These are phyloP conservation scores for Sitta carolinensis DNA, from an alignment of 2,797 vertebrate genomes.

Conservation along the genomic window DNA sequence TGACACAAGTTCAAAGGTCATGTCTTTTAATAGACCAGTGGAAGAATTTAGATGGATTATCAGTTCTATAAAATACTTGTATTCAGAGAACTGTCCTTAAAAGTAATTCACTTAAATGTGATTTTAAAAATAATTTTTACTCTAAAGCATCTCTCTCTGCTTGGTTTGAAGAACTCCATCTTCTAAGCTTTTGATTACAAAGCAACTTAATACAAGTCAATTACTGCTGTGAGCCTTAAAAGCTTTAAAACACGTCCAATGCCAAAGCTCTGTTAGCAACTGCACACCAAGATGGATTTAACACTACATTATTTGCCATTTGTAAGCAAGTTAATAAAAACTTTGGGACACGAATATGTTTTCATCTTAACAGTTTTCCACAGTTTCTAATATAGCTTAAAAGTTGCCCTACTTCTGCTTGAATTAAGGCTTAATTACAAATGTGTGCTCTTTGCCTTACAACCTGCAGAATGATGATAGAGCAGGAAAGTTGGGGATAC, in stretches of 20 bases:
- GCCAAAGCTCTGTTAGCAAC: neutral
- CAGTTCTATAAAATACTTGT: neutral
- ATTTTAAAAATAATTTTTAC: neutral
- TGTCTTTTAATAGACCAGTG: neutral
- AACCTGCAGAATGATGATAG: neutral
- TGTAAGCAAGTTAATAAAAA: neutral
- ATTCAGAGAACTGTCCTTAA: neutral
- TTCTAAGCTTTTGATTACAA: neutral
- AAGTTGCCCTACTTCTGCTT: neutral
- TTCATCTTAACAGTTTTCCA: neutral
- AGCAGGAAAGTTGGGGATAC: neutral
- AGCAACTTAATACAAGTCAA: neutral
- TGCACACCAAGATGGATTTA: neutral
- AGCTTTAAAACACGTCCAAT: neutral
- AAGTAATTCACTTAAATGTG: neutral
- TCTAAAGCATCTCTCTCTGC: neutral
- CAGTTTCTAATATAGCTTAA: neutral
- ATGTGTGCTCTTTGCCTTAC: neutral
- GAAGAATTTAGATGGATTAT: neutral
- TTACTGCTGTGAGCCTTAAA: neutral
- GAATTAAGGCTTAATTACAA: neutral
- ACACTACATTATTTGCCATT: neutral
- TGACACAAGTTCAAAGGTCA: neutral
- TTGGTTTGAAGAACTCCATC: neutral
- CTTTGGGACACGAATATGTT: neutral